A percentile compares a stretch with the other conserved stretches of the same genome.
phyloP scores from a whole-genome alignment of 2,888 invertebrate species.

The Lydus trimaculatus region DNA sequence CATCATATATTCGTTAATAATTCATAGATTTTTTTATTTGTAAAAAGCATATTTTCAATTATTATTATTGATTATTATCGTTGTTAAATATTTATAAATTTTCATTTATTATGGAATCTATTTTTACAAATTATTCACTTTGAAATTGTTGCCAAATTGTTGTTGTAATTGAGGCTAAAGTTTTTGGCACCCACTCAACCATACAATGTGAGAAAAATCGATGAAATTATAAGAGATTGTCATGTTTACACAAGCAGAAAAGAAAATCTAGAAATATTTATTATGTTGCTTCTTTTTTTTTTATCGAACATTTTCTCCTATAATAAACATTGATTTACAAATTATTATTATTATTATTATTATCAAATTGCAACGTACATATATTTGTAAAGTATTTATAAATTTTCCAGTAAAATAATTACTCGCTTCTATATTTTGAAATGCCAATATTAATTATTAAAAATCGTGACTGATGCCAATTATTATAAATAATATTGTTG shows the following conservation, averaged over 20 bases:
- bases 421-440: neutral
- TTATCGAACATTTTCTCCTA: no score
- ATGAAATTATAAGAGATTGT: neutral
- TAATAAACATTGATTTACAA: no score
- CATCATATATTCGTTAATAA: no score
- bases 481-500: neutral
- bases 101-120: neutral
- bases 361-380: no score
- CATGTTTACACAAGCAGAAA: neutral
- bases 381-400: no score
- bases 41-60: constrained; percentile 1
- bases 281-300: no score
- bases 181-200: neutral
- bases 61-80: neutral
- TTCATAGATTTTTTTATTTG: neutral
- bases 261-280: no score
- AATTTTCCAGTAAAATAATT: neutral
- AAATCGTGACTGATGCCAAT: neutral
- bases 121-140: constrained; percentile 1
- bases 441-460: neutral
- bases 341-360: no score
- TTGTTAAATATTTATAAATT: constrained; percentile 8
- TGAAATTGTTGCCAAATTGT: constrained; percentile 14
- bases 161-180: neutral
- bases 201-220: constrained; percentile 6